Evolutionary conservation across 2,888 invertebrate genomes (phyloP), one percentile per base, ranked within the genome.

Genomic region (Lamellibrachia columna): DNA sequence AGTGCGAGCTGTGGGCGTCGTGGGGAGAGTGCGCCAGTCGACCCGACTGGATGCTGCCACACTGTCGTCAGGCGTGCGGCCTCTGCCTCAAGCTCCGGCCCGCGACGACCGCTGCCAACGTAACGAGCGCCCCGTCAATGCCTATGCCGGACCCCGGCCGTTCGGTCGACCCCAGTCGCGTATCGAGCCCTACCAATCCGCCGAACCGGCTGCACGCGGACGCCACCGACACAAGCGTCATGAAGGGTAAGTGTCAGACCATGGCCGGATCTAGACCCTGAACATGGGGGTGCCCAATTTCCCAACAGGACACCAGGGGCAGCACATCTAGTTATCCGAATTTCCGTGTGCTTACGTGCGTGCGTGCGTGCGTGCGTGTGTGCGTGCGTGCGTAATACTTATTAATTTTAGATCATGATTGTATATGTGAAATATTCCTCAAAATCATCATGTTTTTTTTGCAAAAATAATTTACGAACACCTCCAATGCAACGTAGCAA

Each of bases 21-120:
- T 95, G 95, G 90, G 96, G 95, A 6, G 95, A 96, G 93, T 96
- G 96, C 94, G 94, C 95, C 7, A 93, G 94, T 7, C 95, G 95
- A 91, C 94, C 94, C 0, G 91, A 93, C n/a, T 96, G 95, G 93
- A 96, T 96, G 96, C 92, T 94, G 7, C 93, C 93, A 3, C 92
- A 94, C 55, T 95, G 95, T 92, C 93, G 93, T 7, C 90, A 90
- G 52, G 92, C 92, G 40, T 93, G 93, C 92, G 90, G 92, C 40
- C 52, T 40, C 15, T 93, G 93, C 28, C 53, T 40, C 55, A 40
- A 53, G n/a, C 9, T 52, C n/a, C 40, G 75, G 75, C 75, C 75
- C 4, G 75, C 75, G 22, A 75, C 75, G 15, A n/a, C n/a, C 75
- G 75, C 75, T 4, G 75, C 75, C 75, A 75, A 75, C 75, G 75